Base-by-base conservation (phyloP, 1,140 invertebrate species). In the Sinonovacula constricta region DNA sequence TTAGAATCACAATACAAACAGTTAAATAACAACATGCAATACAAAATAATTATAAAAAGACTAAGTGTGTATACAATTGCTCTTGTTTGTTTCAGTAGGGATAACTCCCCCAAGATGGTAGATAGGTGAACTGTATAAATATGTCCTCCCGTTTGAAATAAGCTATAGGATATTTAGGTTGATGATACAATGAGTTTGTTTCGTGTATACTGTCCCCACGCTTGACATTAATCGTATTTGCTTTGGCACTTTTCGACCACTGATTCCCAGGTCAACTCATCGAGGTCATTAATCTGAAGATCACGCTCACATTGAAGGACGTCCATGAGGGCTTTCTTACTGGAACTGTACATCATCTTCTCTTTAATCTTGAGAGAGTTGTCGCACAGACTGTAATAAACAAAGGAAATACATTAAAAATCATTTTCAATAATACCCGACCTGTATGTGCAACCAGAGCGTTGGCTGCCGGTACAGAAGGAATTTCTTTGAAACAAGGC, bases 321-420 rank as follows among this genome's bases (percentile, higher is more conserved):
- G 91, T 97, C 97, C 93, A 97, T 98, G 85, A 99, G 92, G 84
- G 97, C 97, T 92, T 98, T 97, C 90, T 98, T 98, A 86, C 96
- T 97, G 93, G 96, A 95, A 69, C 97, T 97, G 93, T 99, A 98
- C 93, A 99, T 95, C 97, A 99, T 99, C 95, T 99, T 99, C 95
- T 98, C 98, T 94, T 98, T 98, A 75, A 99, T 96, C 92, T 96
- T 97, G 87, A 97, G 96, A 90, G 95, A 97, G 49, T 76, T 53
- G 92, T 99, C 97, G 33, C 97, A 97, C 93, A 97, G 98, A 91
- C 92, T 10, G 22, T 14, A 49, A 66, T 14, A 15, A 3, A 4
- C 49, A 14, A n/a, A 22, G 3, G n/a, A 15, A 22, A 24, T 3
- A 4, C 28, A 4, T 15, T 7, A 22, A 30, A 30, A 10, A 5